A percentile compares a stretch with the other conserved stretches of the same genome.
Conservation (phyloP, 1,140 invertebrate genomes). For the Copidosoma floridanum region DNA sequence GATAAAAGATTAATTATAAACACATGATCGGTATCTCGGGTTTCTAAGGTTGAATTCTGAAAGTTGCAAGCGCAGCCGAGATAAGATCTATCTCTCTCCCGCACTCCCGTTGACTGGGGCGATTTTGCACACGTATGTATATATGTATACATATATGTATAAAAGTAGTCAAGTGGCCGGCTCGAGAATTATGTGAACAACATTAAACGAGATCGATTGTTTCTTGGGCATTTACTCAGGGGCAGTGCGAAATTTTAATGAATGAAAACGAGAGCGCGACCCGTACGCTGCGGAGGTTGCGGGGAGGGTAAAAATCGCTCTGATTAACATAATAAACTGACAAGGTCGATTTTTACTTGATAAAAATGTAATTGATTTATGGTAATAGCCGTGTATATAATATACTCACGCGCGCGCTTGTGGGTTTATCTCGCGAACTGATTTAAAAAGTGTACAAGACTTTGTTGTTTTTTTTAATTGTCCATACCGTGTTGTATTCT, state of each 20-base stretch:
- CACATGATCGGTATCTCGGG: conserved; percentile 6
- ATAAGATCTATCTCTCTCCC: not conserved
- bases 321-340: not conserved
- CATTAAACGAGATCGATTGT: conserved; percentile 4
- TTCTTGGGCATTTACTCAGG: not conserved
- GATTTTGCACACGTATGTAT: too few species aligned
- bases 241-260: not conserved
- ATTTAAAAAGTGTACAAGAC: too few species aligned
- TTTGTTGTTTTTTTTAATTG: too few species aligned
- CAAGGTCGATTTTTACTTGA: not conserved
- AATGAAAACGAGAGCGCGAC: not conserved
- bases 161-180: not conserved
- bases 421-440: too few species aligned
- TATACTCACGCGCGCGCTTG: too few species aligned
- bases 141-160: too few species aligned
- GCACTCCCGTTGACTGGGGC: too few species aligned
- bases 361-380: not conserved
- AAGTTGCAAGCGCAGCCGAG: not conserved
- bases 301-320: not conserved
- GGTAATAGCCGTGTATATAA: not conserved
- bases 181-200: not conserved
- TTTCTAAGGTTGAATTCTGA: conserved; percentile 16
- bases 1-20: conserved; percentile 1
- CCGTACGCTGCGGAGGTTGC: not conserved
- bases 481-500: too few species aligned